phyloP scores from a whole-genome alignment of 1,140 invertebrate genomes.

The Drosophila varians region DNA sequence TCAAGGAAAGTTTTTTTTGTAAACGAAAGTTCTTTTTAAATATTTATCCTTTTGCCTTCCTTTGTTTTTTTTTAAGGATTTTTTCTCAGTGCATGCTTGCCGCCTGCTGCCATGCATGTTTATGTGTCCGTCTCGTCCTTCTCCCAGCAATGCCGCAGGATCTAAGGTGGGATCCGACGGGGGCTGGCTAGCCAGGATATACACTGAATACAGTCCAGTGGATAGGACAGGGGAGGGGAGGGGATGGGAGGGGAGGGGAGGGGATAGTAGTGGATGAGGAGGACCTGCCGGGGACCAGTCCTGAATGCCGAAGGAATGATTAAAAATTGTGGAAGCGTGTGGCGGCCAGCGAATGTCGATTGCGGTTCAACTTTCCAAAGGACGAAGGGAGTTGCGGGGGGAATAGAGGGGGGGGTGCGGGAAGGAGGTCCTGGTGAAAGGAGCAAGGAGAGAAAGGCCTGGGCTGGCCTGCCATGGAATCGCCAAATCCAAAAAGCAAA shows the following conservation, averaged over 20 bases:
- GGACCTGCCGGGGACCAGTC: conserved; percentile 26
- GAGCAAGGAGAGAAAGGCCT: neutral
- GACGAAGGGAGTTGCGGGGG: too few relatives aligned
- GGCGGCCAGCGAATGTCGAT: conserved; percentile 43
- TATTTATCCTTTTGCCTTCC: too few relatives aligned
- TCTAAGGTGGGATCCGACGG: neutral
- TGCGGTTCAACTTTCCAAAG: conserved; percentile 43
- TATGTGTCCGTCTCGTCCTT: conserved; percentile 60
- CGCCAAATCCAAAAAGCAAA: conserved; percentile 78
- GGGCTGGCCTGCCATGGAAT: conserved; percentile 19
- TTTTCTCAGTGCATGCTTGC: conserved; percentile 11
- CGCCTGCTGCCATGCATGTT: conserved; percentile 65
- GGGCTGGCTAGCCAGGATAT: neutral
- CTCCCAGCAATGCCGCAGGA: conserved; percentile 58
- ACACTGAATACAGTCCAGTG: neutral
- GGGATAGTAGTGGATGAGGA: neutral
- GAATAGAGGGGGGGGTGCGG: neutral
- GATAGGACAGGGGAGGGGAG: neutral
- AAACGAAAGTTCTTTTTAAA: too few relatives aligned
- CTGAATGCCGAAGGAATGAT: conserved; percentile 63
- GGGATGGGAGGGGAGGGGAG: neutral
- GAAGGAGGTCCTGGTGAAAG: neutral
- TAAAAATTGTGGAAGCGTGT: conserved; percentile 79
- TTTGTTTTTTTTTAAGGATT: neutral
- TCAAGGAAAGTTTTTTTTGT: neutral